Base-by-base conservation (phyloP, 2,888 invertebrate species). In the Malacosoma neustria region DNA sequence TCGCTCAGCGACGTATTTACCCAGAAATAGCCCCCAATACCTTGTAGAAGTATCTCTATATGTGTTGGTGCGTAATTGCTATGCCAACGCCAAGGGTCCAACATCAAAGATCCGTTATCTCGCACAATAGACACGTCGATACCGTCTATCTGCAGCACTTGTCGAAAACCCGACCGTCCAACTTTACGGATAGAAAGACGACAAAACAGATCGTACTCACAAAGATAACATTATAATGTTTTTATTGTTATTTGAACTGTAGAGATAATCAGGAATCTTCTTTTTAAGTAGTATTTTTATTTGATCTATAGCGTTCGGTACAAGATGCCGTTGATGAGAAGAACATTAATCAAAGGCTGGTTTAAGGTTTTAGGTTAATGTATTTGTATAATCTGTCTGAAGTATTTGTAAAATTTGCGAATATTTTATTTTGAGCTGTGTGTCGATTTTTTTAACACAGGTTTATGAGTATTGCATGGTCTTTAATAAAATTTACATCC, bases 111-210 rank as follows among this genome's bases (percentile, higher is more conserved):
- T 54, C 51, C 54, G 54, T 61, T 63, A 63, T 56, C 57, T 47
- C 48, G 45, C 43, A 46, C 52, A 59, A 63, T 64, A 55, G 61
- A 68, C 58, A 60, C 57, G 51, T 60, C 56, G 58, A 60, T 61
- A 56, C 37, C 46, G 45, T 37, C 42, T 55, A 51, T 56, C 57
- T 57, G 45, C 42, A 44, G 46, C 45, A 47, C 44, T 35, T 33
- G 50, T 46, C 46, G 44, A 54, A 52, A 49, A 57, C 56, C 57
- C 54, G 45, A 47, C 46, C 49, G 54, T 42, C 43, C 45, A 46
- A 42, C 45, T 40, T 42, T 57, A 62, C 64, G 61, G 63, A 55
- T 42, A 43, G 45, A 48, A 32, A 38, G 48, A 53, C 48, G 52
- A 60, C 60, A 65, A 68, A 65, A 66, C 57, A 57, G 51, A 53